These are phyloP conservation scores for Apotomis betuletana DNA, from an alignment of 2,888 invertebrate genomes.

Conservation along the genomic window DNA sequence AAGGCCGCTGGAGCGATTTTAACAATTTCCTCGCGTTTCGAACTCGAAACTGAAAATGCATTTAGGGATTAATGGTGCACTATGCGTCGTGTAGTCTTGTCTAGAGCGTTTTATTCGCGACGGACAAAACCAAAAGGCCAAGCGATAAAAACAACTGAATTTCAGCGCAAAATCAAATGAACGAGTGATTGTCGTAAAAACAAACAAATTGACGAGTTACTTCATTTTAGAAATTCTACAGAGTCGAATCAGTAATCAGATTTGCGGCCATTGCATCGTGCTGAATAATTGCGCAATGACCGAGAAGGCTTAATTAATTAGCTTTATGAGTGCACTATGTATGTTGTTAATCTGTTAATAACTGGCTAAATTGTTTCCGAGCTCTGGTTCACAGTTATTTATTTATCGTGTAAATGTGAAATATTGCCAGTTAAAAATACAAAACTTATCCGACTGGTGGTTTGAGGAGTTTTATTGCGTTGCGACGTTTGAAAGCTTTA, in stretches of 20 bases:
- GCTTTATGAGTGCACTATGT: conserved; percentile 18
- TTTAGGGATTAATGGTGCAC: conserved; percentile 33
- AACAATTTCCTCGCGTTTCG: conserved; percentile 38
- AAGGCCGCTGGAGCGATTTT: conserved; percentile 38
- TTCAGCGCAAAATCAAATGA: conserved; percentile 10
- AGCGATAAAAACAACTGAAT: conserved; percentile 17
- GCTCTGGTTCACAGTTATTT: conserved; percentile 18
- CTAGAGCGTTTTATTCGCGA: conserved; percentile 27
- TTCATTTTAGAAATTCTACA: conserved; percentile 8
- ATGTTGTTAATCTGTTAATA: conserved; percentile 29
- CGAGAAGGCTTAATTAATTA: conserved; percentile 35
- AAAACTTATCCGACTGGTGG: neutral
- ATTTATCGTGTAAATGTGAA: conserved; percentile 19
- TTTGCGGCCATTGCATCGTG: conserved; percentile 4
- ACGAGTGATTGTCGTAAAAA: conserved; percentile 10
- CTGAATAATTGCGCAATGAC: conserved; percentile 28
- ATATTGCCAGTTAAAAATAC: conserved; percentile 5
- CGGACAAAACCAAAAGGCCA: conserved; percentile 17
- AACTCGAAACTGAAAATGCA: conserved; percentile 41
- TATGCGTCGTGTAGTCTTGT: conserved; percentile 22
- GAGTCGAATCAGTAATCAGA: conserved; percentile 15
- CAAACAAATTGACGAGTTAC: conserved; percentile 3
- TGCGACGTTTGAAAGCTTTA: conserved; percentile 2
- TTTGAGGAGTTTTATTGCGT: neutral
- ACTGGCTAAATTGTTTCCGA: conserved; percentile 14